A percentile compares a stretch with the other conserved stretches of the same genome.
Conservation (phyloP, 2,797 vertebrate genomes). For the Poeciliopsis presidionis region DNA sequence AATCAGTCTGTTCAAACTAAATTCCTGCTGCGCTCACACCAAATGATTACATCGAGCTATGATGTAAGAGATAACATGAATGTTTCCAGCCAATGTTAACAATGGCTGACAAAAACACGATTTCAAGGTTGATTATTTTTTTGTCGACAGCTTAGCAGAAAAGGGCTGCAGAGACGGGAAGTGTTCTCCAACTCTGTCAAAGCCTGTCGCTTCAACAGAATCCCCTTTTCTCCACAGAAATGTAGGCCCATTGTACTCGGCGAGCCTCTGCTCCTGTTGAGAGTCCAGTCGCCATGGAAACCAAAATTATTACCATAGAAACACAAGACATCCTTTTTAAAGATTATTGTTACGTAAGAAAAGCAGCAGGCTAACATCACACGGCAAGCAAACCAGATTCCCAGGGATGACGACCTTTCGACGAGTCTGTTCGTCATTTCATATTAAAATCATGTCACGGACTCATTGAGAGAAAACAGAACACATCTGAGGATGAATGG, state of each 20-base stretch:
- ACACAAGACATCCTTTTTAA: slow-evolving; percentile 60
- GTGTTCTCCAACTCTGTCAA: background rate
- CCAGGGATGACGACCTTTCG: slow-evolving; percentile 20
- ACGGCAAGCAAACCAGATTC: slow-evolving; percentile 27
- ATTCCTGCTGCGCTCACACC: background rate
- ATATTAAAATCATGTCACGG: slow-evolving; percentile 5
- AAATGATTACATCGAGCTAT: slow-evolving; percentile 6
- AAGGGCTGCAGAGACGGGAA: background rate
- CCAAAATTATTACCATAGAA: slow-evolving; percentile 76
- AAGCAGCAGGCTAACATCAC: slow-evolving; percentile 55
- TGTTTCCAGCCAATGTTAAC: slow-evolving; percentile 11
- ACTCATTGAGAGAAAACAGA: background rate
- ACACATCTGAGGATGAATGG: background rate
- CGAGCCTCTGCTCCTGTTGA: slow-evolving; percentile 45
- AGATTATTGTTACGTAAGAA: slow-evolving; percentile 70
- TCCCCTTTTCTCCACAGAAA: slow-evolving; percentile 38
- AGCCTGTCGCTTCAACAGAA: slow-evolving; percentile 25
- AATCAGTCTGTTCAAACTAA: slow-evolving; percentile 12
- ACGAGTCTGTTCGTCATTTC: slow-evolving; percentile 19
- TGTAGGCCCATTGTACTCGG: slow-evolving; percentile 40
- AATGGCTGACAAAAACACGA: background rate
- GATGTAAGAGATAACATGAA: background rate
- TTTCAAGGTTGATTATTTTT: slow-evolving; percentile 13
- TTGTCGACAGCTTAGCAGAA: background rate
- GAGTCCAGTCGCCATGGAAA: slow-evolving; percentile 75